phyloP scores from a whole-genome alignment of 2,888 invertebrate genomes.

The Tupiocoris notatus region DNA sequence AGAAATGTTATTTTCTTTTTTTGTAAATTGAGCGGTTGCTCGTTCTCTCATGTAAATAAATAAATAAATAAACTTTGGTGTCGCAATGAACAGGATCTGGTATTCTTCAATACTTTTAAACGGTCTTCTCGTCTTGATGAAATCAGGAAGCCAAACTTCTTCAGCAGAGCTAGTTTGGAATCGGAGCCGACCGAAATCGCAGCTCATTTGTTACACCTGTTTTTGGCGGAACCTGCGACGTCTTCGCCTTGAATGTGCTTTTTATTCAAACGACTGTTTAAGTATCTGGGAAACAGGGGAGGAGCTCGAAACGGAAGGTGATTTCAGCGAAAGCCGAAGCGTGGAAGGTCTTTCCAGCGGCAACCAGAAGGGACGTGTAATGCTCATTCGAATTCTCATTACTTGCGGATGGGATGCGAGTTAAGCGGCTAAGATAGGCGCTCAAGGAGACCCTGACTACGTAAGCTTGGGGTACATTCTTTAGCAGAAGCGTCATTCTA shows the following conservation, averaged over 20 bases:
- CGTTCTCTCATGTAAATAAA: no score
- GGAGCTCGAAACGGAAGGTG: neutral
- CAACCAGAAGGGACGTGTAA: neutral
- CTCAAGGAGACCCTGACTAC: neutral
- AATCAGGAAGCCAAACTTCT: no score
- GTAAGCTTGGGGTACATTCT: neutral
- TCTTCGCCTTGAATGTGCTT: neutral
- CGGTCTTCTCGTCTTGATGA: no score
- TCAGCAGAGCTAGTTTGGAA: no score
- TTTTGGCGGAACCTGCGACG: neutral
- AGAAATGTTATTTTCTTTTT: no score
- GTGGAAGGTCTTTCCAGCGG: neutral
- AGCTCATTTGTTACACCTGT: neutral
- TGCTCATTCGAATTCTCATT: neutral
- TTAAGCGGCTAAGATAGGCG: neutral
- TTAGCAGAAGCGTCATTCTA: neutral
- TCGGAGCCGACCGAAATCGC: neutral
- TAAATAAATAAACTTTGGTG: no score
- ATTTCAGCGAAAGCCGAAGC: neutral
- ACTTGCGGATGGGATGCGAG: neutral
- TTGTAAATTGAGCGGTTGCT: no score
- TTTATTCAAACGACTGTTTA: neutral
- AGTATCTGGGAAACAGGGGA: neutral
- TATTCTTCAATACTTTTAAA: no score
- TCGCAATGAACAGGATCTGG: no score